These are phyloP conservation scores for Globia sparganii DNA, from an alignment of 2,888 invertebrate species.

Conservation along the genomic window DNA sequence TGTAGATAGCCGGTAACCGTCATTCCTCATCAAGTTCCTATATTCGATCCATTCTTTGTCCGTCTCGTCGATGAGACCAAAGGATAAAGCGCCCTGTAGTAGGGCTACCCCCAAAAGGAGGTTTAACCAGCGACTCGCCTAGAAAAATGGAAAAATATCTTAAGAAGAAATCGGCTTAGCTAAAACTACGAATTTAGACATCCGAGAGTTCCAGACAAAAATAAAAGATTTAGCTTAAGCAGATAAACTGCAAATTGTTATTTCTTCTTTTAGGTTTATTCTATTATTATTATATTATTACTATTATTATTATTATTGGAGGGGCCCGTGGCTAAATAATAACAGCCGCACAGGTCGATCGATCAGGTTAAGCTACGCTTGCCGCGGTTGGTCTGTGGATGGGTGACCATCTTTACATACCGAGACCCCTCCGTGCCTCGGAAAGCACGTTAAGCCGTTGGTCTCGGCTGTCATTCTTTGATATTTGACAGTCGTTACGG, in stretches of 20 bases:
- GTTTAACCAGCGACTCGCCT: conserved; percentile 79
- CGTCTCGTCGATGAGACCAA: conserved; percentile 79
- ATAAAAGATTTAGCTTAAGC: background rate
- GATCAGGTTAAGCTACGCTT: too few relatives aligned
- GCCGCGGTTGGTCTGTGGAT: too few relatives aligned
- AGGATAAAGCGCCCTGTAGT: conserved; percentile 74
- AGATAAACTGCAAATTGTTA: background rate
- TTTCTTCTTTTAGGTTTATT: background rate
- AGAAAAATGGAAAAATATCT: conserved; percentile 43
- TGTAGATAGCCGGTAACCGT: conserved; percentile 85
- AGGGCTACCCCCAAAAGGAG: conserved; percentile 76
- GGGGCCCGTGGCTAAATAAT: too few relatives aligned
- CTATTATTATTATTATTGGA: too few relatives aligned
- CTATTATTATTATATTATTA: too few relatives aligned
- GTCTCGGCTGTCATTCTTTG: too few relatives aligned
- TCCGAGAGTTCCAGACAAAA: background rate
- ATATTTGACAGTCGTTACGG: too few relatives aligned
- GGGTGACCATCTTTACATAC: too few relatives aligned
- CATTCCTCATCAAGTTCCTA: conserved; percentile 72
- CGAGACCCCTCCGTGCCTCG: too few relatives aligned
- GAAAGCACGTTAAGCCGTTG: too few relatives aligned
- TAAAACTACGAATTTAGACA: background rate
- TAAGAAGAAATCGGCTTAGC: too few relatives aligned
- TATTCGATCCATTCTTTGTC: conserved; percentile 83
- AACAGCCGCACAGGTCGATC: too few relatives aligned